These are phyloP conservation scores for Pangasius sanitwongsei DNA, from an alignment of 2,797 vertebrate species.

Conservation along the genomic window DNA sequence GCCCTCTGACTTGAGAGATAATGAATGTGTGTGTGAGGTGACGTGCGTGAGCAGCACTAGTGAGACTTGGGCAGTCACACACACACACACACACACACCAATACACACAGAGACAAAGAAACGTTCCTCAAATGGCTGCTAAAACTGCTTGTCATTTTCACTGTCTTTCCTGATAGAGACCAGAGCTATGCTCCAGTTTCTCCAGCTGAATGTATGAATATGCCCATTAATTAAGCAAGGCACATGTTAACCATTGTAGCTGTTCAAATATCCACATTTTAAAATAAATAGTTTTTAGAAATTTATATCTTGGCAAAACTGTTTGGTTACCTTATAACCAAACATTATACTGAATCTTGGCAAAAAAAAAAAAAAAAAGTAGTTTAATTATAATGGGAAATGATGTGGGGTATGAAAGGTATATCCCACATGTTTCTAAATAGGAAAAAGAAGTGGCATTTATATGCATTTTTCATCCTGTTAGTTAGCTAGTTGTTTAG, in stretches of 20 bases:
- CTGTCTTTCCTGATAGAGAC: background rate
- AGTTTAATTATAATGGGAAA: background rate
- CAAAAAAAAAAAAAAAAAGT: background rate
- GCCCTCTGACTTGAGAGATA: conserved; percentile 9
- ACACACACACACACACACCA: conserved; percentile 15
- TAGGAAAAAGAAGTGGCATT: background rate
- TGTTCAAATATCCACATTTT: background rate
- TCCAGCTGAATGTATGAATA: background rate
- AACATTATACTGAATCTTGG: background rate
- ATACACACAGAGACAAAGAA: conserved; percentile 6
- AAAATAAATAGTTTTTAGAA: background rate
- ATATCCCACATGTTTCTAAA: background rate
- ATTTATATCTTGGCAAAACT: background rate
- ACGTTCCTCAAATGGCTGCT: background rate
- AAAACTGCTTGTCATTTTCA: background rate
- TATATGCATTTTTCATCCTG: background rate
- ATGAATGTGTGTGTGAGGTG: conserved; percentile 13
- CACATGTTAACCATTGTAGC: background rate
- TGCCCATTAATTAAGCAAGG: background rate
- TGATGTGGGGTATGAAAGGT: background rate
- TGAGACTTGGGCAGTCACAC: background rate
- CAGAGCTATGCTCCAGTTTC: background rate
- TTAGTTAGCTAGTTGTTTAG: background rate
- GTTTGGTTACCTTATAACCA: background rate
- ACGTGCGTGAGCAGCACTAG: background rate